Evolutionary conservation across 2,888 invertebrate genomes (phyloP).

Genomic region (Patella pellucida): DNA sequence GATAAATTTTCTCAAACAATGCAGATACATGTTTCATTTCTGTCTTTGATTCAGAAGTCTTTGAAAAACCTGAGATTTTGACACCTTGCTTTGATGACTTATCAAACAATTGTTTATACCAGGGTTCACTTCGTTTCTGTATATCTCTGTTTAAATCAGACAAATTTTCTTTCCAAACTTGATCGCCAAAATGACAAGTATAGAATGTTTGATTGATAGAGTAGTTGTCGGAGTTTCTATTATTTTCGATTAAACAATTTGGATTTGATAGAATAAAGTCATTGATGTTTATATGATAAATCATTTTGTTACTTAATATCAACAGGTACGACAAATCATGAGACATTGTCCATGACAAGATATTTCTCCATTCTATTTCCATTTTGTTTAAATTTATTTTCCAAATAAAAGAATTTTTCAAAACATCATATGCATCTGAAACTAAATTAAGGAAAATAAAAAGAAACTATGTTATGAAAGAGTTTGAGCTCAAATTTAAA

Average conservation of each 20-base stretch:
- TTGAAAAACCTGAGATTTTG: not conserved
- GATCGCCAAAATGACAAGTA: constrained; percentile 44
- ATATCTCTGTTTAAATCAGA: not conserved
- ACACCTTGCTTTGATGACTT: not conserved
- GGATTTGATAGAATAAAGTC: constrained; percentile 25
- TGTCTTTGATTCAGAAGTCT: not conserved
- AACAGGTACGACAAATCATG: constrained; percentile 28
- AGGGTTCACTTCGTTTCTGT: not conserved
- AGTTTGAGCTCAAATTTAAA: too few species aligned
- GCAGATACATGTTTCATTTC: not conserved
- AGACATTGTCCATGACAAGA: constrained; percentile 31
- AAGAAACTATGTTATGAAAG: not conserved
- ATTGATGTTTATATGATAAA: constrained; percentile 24
- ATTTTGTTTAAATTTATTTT: constrained; percentile 3
- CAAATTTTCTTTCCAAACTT: constrained; percentile 43
- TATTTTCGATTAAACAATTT: not conserved
- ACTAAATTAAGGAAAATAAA: not conserved
- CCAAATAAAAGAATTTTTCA: not conserved
- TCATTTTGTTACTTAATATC: constrained; percentile 24
- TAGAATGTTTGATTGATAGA: not conserved
- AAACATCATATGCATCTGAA: not conserved
- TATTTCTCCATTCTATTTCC: constrained; percentile 12
- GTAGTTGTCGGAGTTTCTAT: constrained; percentile 2
- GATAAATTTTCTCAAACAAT: too few species aligned
- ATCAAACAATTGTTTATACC: not conserved